Conservation (phyloP, 35 echinoderm and acorn worm genomes). For the Patiria miniata region DNA sequence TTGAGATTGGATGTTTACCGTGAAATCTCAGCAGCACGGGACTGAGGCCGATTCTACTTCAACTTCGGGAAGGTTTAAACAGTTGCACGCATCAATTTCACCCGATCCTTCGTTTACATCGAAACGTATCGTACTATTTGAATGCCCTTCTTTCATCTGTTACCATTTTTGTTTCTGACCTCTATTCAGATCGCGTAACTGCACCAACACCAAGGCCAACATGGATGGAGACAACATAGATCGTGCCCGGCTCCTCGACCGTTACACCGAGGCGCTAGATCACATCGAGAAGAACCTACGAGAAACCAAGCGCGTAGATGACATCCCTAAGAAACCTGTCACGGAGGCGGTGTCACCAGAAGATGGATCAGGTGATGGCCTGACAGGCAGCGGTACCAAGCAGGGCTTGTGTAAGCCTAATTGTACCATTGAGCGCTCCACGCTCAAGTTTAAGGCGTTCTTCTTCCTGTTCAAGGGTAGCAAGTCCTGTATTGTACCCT, state of each 20-base stretch:
- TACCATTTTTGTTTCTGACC: too few relatives aligned
- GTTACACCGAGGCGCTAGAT: conserved; percentile 2
- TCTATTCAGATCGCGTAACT: too few relatives aligned
- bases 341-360: neutral
- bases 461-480: conserved; percentile 51
- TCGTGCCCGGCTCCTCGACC: conserved; percentile 22
- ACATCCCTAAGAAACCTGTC: neutral
- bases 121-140: too few relatives aligned
- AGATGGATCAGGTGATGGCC: neutral
- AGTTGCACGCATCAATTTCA: too few relatives aligned
- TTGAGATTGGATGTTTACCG: too few relatives aligned
- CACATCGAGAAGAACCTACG: conserved; percentile 13
- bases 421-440: conserved; percentile 20
- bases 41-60: too few relatives aligned
- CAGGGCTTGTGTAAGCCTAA: neutral
- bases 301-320: neutral
- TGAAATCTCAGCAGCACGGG: too few relatives aligned
- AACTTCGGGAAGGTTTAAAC: too few relatives aligned
- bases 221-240: conserved; percentile 25
- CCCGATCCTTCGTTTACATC: too few relatives aligned
- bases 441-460: conserved; percentile 47
- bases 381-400: neutral
- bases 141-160: too few relatives aligned
- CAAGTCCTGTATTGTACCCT: conserved; percentile 48
- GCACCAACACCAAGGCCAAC: neutral